Conservation (phyloP, 2,888 invertebrate genomes). For the Reticulitermes lucifugus region DNA sequence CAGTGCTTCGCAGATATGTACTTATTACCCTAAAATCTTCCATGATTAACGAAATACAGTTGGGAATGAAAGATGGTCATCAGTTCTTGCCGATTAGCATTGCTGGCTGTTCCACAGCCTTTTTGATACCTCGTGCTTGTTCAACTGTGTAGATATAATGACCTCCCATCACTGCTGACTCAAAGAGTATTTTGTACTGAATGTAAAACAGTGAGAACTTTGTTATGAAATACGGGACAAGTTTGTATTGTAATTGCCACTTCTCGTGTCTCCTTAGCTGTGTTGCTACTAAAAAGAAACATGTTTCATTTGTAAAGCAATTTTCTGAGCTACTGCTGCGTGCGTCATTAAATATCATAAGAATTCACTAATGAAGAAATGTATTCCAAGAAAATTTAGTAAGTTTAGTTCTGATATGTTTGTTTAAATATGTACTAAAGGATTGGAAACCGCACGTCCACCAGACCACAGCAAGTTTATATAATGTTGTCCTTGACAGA, state of each 20-base stretch:
- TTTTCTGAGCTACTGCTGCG: no score
- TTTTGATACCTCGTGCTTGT: conserved; percentile 22
- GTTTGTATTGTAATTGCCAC: not conserved
- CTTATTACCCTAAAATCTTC: conserved; percentile 15
- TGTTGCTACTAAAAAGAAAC: no score
- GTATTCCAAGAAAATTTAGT: no score
- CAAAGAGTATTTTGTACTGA: not conserved
- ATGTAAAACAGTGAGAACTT: no score
- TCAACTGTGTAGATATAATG: conserved; percentile 21
- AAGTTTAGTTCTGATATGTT: no score
- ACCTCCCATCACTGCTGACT: conserved; percentile 13
- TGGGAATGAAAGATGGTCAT: conserved; percentile 12
- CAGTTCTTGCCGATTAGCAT: not conserved
- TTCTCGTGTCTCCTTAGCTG: not conserved
- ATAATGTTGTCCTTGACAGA: no score
- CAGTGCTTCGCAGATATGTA: conserved; percentile 7
- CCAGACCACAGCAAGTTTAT: no score
- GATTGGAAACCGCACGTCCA: no score
- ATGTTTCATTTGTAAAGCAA: no score
- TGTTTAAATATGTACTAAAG: no score
- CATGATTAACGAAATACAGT: conserved; percentile 24
- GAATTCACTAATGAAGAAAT: no score
- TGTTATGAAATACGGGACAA: not conserved
- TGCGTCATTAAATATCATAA: no score
- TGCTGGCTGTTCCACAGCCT: not conserved